A percentile compares a stretch with the other conserved stretches of the same genome.
Evolutionary conservation across 2,797 vertebrate genomes (phyloP).

Genomic region (Neosalanx taihuensis): DNA sequence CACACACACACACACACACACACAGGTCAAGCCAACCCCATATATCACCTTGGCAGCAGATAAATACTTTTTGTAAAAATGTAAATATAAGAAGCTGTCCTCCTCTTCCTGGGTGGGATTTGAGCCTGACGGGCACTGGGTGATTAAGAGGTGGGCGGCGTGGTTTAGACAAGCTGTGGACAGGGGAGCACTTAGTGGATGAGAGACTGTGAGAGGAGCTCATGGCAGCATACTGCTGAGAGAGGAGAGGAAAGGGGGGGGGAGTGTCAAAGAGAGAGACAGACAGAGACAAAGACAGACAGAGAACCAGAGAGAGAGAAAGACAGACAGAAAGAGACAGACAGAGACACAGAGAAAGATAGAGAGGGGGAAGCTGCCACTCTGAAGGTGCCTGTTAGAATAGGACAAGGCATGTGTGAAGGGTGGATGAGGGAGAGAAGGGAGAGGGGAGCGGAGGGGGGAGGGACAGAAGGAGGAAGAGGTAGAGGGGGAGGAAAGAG

Average conservation of each 20-base stretch:
- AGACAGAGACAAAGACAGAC: too few species aligned
- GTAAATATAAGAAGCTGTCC: not conserved
- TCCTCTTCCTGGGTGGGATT: constrained; percentile 2
- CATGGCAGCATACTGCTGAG: not conserved
- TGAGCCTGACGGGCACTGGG: constrained; percentile 7
- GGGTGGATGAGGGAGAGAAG: too few species aligned
- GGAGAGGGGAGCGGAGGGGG: not conserved
- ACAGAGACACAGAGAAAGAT: not conserved
- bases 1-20: constrained; percentile 78
- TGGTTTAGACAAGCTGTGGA: too few species aligned
- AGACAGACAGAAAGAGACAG: not conserved
- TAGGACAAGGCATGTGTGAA: constrained; percentile 6
- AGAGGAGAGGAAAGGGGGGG: too few species aligned
- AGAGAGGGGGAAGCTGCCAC: constrained; percentile 24
- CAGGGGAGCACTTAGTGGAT: not conserved
- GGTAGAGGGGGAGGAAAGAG: not conserved
- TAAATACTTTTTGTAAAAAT: constrained; percentile 41
- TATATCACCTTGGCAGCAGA: constrained; percentile 24
- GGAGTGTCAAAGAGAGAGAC: too few species aligned
- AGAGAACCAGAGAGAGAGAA: too few species aligned
- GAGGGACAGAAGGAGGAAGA: constrained; percentile 1
- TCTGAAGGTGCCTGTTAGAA: constrained; percentile 47
- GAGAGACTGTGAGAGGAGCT: not conserved
- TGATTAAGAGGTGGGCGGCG: constrained; percentile 1
- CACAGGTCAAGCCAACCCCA: constrained; percentile 36